Base-by-base conservation (phyloP, 2,888 invertebrate genomes). In the Dendrolimus houi region DNA sequence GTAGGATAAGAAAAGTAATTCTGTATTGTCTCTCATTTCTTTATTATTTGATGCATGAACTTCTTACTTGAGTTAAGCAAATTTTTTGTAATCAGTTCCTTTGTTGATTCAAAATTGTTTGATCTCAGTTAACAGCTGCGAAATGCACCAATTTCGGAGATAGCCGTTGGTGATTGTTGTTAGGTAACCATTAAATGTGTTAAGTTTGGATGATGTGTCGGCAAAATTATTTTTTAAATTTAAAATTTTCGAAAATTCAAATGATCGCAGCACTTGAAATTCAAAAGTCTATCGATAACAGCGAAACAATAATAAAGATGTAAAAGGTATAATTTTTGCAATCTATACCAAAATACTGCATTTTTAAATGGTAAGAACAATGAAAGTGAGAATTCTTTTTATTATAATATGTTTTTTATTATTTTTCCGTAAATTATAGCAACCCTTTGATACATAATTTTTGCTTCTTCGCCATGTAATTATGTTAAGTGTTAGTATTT, bases 331-430 rank as follows among this genome's bases (percentile, higher is more conserved):
- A 78, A 79, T 72, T 79, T 82, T 83, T 86, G 87, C 87, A 89
- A 89, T 89, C 80, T 87, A 90, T 87, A 90, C 89, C 89, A 90
- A 90, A 90, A 87, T 87, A 83, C 83, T 88, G 90, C 89, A 90
- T 90, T 89, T 88, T 83, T 88, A 81, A 83, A 83, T 86, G 74
- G 69, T 88, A 90, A 89, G 85, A 75, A 12, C 47, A 47, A 67
- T 70, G 67, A 79, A 85, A 88, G 87, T 87, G 87, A 87, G 86
- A 87, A 76, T 74, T 70, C 73, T 75, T 79, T 74, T 77, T 74
- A 72, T 67, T 61, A 58, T 68, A 72, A 68, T 70, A 72, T 60
- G 60, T 57, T 40, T 54, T 40, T 54, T 56, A 55, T 56, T 59
- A 59, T 56, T 67, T 60, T 60, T 68, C 59, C 67, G 70, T 62